A percentile compares a stretch with the other conserved stretches of the same genome.
phyloP scores from a whole-genome alignment of 2,888 invertebrate genomes.

The Resseliella maxima region DNA sequence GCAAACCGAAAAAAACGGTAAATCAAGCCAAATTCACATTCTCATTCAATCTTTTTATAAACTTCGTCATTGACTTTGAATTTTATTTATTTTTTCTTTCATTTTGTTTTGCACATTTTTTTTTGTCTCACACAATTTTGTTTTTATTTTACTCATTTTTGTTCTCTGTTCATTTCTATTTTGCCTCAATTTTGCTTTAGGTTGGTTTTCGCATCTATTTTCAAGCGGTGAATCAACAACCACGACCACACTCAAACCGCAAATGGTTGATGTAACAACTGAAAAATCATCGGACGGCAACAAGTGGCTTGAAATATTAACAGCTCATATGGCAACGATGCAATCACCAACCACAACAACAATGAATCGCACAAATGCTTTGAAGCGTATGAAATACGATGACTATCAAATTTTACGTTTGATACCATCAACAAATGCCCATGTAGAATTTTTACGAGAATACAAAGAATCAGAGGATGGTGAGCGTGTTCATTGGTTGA shows the following conservation, averaged over 20 bases:
- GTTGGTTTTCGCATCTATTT: constrained; percentile 71
- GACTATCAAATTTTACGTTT: constrained; percentile 70
- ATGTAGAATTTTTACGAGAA: constrained; percentile 67
- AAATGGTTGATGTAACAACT: neutral
- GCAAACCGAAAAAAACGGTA: neutral
- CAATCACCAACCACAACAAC: constrained; percentile 62
- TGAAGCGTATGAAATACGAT: constrained; percentile 64
- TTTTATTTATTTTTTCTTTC: neutral
- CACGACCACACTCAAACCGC: constrained; percentile 60
- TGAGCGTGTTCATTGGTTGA: constrained; percentile 72
- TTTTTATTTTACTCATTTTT: neutral
- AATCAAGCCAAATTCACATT: neutral
- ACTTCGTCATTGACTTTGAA: neutral
- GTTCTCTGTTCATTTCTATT: no score
- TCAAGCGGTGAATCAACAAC: constrained; percentile 63
- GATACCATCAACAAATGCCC: constrained; percentile 66
- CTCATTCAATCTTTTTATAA: neutral
- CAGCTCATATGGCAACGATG: constrained; percentile 66
- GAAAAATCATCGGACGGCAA: neutral
- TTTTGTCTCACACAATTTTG: neutral
- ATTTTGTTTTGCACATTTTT: neutral
- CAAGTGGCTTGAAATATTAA: constrained; percentile 66
- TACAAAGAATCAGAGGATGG: constrained; percentile 68
- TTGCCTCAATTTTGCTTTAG: constrained; percentile 59
- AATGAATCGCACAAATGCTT: constrained; percentile 53